A percentile compares a stretch with the other conserved stretches of the same genome.
Conservation (phyloP, 2,113 vertebrate genomes). For the Martes martes region DNA sequence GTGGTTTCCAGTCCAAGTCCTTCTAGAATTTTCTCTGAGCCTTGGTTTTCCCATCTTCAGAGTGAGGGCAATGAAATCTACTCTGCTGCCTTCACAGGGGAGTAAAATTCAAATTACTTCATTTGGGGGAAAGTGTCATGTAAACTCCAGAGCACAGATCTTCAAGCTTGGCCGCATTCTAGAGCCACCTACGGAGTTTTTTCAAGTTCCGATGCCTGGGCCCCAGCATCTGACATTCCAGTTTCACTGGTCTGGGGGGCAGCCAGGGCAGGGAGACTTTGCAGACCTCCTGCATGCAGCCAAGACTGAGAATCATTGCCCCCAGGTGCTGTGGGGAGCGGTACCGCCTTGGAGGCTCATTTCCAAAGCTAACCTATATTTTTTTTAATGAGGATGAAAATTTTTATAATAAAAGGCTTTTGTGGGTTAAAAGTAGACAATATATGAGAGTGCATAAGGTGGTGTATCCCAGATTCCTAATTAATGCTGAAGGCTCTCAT, state of each 20-base stretch:
- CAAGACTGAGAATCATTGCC: not conserved
- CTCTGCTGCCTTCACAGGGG: not conserved
- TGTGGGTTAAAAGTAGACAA: not conserved
- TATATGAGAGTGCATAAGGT: not conserved
- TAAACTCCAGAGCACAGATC: not conserved
- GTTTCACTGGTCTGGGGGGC: not conserved
- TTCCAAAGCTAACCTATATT: not conserved
- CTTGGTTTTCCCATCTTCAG: not conserved
- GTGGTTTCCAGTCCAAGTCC: not conserved
- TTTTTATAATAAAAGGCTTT: slow-evolving; percentile 23
- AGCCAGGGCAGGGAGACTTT: rapidly evolving
- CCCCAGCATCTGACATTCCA: not conserved
- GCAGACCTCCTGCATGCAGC: not conserved
- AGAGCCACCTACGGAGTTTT: not conserved
- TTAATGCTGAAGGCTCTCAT: slow-evolving; percentile 38
- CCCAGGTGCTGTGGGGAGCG: not conserved
- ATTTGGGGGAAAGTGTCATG: not conserved
- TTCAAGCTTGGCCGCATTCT: not conserved
- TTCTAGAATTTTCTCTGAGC: slow-evolving; percentile 2
- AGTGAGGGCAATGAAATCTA: not conserved
- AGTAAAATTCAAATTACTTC: not conserved
- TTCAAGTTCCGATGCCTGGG: not conserved
- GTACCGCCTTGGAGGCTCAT: not conserved
- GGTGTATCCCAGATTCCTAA: slow-evolving; percentile 16
- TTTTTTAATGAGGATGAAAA: slow-evolving; percentile 39